Conservation (phyloP, 2,113 vertebrate species). For the Probosciger aterrimus region DNA sequence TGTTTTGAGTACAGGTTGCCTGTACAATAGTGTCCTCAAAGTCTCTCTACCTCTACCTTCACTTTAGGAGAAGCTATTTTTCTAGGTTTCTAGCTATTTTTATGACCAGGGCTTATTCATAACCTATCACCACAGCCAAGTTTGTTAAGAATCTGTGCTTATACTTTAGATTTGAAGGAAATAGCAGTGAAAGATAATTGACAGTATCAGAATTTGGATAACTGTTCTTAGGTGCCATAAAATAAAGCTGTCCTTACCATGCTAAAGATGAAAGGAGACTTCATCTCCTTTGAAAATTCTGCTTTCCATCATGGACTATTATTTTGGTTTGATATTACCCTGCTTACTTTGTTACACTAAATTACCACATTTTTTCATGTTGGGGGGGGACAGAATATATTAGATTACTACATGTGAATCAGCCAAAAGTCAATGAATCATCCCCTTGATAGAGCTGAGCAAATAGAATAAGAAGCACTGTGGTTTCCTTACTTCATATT, state of each 20-base stretch:
- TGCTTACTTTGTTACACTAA: not conserved
- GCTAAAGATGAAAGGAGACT: not conserved
- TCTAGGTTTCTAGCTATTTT: not conserved
- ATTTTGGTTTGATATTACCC: not conserved
- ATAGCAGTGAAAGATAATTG: not conserved
- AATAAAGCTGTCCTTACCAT: not conserved
- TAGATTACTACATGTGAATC: not conserved
- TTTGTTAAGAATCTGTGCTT: not conserved
- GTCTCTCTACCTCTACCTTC: not conserved
- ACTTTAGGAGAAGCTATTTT: not conserved
- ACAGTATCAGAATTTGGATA: not conserved
- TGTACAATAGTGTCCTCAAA: not conserved
- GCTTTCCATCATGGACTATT: not conserved
- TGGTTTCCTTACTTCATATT: not conserved
- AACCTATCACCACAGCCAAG: not conserved
- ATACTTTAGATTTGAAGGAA: not conserved
- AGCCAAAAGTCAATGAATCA: not conserved
- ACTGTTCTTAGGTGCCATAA: not conserved
- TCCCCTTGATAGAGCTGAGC: not conserved
- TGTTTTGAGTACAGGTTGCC: not conserved
- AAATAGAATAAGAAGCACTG: not conserved
- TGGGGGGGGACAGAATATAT: not conserved
- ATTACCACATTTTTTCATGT: not conserved
- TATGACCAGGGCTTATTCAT: not conserved
- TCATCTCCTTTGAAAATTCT: not conserved